Evolutionary conservation across 1,140 invertebrate genomes (phyloP).

Genomic region (Drosophila mauritiana): DNA sequence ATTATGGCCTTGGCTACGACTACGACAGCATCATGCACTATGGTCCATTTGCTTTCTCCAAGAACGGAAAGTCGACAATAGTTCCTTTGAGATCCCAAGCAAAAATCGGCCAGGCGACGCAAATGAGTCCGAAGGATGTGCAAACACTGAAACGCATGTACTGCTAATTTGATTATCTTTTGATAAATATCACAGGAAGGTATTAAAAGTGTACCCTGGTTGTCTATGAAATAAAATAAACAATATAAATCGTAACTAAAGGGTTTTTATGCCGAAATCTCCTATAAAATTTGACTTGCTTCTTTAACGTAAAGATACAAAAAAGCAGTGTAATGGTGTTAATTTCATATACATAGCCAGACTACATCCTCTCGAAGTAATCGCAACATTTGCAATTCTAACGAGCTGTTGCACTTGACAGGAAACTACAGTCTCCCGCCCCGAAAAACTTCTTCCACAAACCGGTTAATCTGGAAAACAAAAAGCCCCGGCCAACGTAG

Average conservation of each 20-base stretch:
- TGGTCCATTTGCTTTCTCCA: slow-evolving; percentile 88
- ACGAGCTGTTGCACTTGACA: slow-evolving; percentile 55
- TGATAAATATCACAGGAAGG: not conserved
- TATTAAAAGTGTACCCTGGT: not conserved
- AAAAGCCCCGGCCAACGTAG: slow-evolving; percentile 41
- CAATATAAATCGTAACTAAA: too few species aligned
- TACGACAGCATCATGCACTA: slow-evolving; percentile 90
- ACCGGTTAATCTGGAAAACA: slow-evolving; percentile 61
- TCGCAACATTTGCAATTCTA: slow-evolving; percentile 70
- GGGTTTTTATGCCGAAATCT: too few species aligned
- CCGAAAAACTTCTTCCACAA: slow-evolving; percentile 1
- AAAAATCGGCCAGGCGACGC: slow-evolving; percentile 85
- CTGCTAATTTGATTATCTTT: not conserved
- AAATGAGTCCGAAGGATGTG: slow-evolving; percentile 85
- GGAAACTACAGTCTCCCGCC: slow-evolving; percentile 50
- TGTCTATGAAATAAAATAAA: not conserved
- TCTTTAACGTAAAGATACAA: not conserved
- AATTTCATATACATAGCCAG: slow-evolving; percentile 23
- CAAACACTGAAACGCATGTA: slow-evolving; percentile 86
- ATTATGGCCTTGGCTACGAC: slow-evolving; percentile 87
- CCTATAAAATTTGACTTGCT: not conserved
- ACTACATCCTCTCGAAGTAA: slow-evolving; percentile 47
- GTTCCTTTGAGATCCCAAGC: slow-evolving; percentile 77
- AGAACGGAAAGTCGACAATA: slow-evolving; percentile 89
- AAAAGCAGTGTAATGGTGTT: slow-evolving; percentile 8